A percentile compares a stretch with the other conserved stretches of the same genome.
phyloP scores from a whole-genome alignment of 2,888 invertebrate species.

The Agrypnus murinus region DNA sequence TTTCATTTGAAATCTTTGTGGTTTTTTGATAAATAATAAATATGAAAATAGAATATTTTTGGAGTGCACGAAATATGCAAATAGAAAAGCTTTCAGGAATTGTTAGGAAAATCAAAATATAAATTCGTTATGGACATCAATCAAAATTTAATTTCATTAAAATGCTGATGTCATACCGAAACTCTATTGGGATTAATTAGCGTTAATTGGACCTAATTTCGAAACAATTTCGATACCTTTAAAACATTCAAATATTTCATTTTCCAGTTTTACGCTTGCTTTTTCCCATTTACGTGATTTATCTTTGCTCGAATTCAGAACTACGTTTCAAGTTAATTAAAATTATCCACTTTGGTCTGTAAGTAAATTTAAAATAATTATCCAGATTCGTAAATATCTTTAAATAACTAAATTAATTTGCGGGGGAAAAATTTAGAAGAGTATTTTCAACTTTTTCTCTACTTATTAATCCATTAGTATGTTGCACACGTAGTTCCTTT shows the following conservation, averaged over 20 bases:
- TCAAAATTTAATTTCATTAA: constrained; percentile 24
- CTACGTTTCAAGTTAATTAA: constrained; percentile 15
- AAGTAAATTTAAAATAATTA: constrained; percentile 4
- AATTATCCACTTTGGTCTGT: neutral
- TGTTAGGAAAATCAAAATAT: constrained; percentile 13
- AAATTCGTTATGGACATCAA: constrained; percentile 21
- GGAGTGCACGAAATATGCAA: neutral
- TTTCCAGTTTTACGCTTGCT: constrained; percentile 16
- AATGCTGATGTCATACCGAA: constrained; percentile 17
- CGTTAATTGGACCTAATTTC: constrained; percentile 25
- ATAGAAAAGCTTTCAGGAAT: neutral
- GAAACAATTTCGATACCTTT: constrained; percentile 18
- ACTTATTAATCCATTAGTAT: neutral
- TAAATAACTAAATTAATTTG: too few species aligned
- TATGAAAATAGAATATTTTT: neutral
- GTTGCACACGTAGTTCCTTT: constrained; percentile 21
- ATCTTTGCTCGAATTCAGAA: constrained; percentile 1
- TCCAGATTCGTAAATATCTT: too few species aligned
- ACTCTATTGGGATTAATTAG: constrained; percentile 22
- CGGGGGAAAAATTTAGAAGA: too few species aligned
- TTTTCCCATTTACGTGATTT: constrained; percentile 17
- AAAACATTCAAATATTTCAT: constrained; percentile 18
- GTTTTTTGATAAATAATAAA: too few species aligned
- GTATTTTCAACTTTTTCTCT: neutral
- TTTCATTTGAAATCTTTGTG: too few species aligned